Evolutionary conservation across 2,888 invertebrate genomes (phyloP), one percentile per base, ranked within the genome.

Genomic region (Agrochola litura): DNA sequence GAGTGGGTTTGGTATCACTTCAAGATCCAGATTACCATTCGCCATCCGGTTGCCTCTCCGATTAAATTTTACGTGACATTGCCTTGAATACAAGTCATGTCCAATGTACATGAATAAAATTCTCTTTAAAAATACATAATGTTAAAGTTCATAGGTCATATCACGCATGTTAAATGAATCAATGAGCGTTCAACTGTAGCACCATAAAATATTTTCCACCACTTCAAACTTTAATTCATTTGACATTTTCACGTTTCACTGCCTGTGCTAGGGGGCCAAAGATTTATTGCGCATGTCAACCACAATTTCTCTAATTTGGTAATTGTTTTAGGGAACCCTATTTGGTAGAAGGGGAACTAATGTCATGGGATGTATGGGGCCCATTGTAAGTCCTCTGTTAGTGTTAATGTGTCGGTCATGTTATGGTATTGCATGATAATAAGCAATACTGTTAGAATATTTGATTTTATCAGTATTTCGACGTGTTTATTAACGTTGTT

Each of bases 251-350:
- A 91, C 88, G 90, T 83, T 78, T 81, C 82, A 83, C 77, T 89
- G 89, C 58, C 60, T 88, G 76, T 79, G 82, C 72, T 83, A 77
- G 89, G 89, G 91, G 89, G 87, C 84, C 68, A 58, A 70, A 72
- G 85, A 90, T 93, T 92, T 92, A 92, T 91, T 88, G 85, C 84
- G 83, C 77, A 69, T 87, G 88, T 89, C 89, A 85, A 85, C 88
- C 86, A 81, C 86, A 70, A 89, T 86, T 87, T 87, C 82, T 87
- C 78, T 88, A 89, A 90, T 89, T 91, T 83, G 83, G 83, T 86
- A 89, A 87, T 85, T 84, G 89, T 88, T 90, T 88, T 86, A 87
- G 87, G 89, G 89, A 84, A 79, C 85, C 78, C 79, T 89, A 86
- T 89, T 89, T 86, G 68, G 78, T 70, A 61, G 70, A 22, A 72